Percentiles rank a stretch among this genome's conserved stretches.
phyloP scores from a whole-genome alignment of 2,113 vertebrate species.

The Zapus hudsonius region DNA sequence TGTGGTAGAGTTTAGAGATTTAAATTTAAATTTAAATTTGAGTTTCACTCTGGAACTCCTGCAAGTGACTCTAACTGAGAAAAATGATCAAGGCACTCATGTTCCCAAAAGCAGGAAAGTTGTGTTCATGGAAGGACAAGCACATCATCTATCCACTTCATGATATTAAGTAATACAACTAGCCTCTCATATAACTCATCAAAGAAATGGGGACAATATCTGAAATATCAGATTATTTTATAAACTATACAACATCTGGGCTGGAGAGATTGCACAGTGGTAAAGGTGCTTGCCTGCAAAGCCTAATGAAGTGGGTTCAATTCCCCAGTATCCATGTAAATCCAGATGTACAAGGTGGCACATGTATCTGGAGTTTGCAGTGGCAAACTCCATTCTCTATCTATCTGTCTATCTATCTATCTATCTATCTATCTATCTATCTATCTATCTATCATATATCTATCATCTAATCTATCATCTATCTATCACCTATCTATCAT shows the following conservation, averaged over 20 bases:
- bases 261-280: too few species aligned
- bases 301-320: too few species aligned
- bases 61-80: conserved; percentile 15
- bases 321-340: too few species aligned
- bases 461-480: too few species aligned
- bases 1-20: neutral
- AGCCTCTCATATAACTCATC: neutral
- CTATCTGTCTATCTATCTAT: too few species aligned
- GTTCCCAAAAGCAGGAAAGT: neutral
- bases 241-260: conserved; percentile 24
- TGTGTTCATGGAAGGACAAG: neutral
- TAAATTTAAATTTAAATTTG: conserved; percentile 70
- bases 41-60: conserved; percentile 37
- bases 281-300: too few species aligned
- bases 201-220: neutral
- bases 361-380: too few species aligned
- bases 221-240: neutral
- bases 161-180: neutral
- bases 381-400: too few species aligned
- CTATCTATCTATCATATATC: too few species aligned
- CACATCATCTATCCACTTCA: neutral
- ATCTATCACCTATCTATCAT: too few species aligned
- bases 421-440: too few species aligned
- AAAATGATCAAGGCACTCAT: neutral
- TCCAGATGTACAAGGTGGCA: too few species aligned